phyloP scores from a whole-genome alignment of 2,888 invertebrate species.

The Aporophyla lueneburgensis region DNA sequence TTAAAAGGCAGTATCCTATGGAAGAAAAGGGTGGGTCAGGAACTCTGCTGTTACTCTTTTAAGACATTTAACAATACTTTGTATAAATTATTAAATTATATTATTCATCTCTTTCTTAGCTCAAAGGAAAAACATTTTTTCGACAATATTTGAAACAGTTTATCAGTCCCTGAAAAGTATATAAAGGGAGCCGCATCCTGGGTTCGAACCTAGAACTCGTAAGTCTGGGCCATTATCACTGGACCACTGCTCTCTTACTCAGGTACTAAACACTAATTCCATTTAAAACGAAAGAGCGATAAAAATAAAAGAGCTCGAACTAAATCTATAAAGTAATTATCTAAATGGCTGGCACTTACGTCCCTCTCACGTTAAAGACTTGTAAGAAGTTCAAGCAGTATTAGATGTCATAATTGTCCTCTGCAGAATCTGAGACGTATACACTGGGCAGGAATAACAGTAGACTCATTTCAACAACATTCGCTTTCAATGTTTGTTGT shows the following conservation, averaged over 20 bases:
- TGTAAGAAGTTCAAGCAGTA: constrained; percentile 74
- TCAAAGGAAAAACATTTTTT: neutral
- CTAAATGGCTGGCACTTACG: constrained; percentile 63
- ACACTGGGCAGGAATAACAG: constrained; percentile 41
- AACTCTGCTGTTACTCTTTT: no score
- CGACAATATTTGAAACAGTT: neutral
- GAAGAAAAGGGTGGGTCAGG: no score
- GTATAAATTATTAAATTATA: no score
- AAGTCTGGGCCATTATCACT: no score
- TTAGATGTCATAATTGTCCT: constrained; percentile 79
- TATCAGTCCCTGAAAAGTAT: neutral
- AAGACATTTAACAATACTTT: no score
- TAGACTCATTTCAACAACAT: neutral
- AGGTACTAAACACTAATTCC: neutral
- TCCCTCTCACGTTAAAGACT: constrained; percentile 67
- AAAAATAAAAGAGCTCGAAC: constrained; percentile 29
- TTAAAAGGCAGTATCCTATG: no score
- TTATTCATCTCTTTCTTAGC: no score
- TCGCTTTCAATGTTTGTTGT: neutral
- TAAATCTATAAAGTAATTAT: constrained; percentile 73
- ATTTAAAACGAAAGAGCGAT: neutral
- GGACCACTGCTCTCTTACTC: no score
- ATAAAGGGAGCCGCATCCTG: neutral
- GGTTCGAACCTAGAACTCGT: no score
- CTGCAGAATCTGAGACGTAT: constrained; percentile 63